A percentile compares a stretch with the other conserved stretches of the same genome.
These are phyloP conservation scores for Holacanthella duospinosa DNA, from an alignment of 2,888 invertebrate genomes.

Conservation along the genomic window DNA sequence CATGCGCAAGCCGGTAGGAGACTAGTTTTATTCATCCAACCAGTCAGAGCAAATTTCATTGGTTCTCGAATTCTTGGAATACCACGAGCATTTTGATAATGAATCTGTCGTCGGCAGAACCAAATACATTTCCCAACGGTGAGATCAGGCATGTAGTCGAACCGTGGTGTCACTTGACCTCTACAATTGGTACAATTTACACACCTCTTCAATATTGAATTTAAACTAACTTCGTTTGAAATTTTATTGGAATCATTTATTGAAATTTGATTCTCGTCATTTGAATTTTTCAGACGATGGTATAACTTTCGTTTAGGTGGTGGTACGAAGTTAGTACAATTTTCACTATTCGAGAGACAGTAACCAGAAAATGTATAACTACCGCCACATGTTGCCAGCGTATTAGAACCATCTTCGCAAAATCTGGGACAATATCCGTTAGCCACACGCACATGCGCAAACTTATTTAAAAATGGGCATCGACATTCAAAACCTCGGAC, in stretches of 20 bases:
- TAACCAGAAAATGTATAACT: neutral
- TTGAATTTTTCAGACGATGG: no score
- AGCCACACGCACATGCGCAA: neutral
- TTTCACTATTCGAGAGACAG: neutral
- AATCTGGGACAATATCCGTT: neutral
- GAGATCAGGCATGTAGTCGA: neutral
- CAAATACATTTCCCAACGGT: neutral
- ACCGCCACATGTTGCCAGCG: neutral
- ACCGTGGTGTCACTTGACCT: neutral
- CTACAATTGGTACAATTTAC: neutral
- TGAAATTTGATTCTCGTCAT: no score
- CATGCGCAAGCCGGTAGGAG: neutral
- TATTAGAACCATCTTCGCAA: neutral
- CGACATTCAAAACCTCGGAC: neutral
- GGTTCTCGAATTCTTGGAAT: neutral
- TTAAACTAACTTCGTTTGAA: neutral
- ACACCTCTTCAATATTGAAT: neutral
- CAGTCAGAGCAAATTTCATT: neutral
- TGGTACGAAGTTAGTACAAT: neutral
- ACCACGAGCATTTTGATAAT: neutral
- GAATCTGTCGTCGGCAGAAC: neutral
- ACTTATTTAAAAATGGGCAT: neutral
- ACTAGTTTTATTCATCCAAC: neutral
- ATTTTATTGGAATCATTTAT: no score
- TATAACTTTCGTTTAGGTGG: neutral